Conservation (phyloP, 2,113 vertebrate species). For the Phylloscopus whistleri region DNA sequence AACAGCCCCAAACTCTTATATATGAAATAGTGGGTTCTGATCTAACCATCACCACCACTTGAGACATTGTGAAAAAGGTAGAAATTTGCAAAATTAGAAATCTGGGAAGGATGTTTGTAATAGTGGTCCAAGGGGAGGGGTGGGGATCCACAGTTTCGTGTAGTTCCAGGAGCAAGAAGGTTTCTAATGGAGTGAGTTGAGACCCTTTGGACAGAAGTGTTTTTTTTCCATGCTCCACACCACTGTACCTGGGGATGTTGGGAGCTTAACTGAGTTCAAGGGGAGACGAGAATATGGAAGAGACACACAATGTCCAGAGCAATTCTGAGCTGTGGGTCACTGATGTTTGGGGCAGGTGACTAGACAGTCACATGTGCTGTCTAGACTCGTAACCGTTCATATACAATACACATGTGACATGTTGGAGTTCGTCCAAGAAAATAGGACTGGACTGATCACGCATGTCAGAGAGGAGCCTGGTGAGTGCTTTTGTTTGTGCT, state of each 20-base stretch:
- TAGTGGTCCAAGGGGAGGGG: neutral
- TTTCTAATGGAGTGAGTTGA: neutral
- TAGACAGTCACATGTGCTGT: neutral
- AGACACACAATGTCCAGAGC: neutral
- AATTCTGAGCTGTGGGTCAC: neutral
- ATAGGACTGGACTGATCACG: neutral
- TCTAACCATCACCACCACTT: neutral
- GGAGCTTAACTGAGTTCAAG: neutral
- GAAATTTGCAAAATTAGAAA: neutral
- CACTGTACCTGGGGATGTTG: rapidly evolving
- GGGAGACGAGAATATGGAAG: neutral
- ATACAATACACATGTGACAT: neutral
- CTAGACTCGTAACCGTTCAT: rapidly evolving
- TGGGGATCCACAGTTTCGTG: neutral
- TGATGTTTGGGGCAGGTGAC: neutral
- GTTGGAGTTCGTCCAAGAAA: neutral
- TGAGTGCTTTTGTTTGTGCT: neutral
- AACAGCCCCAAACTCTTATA: neutral
- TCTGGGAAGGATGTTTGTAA: neutral
- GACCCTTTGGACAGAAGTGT: neutral
- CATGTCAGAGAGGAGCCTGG: neutral
- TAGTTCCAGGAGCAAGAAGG: neutral
- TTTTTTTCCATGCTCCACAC: neutral
- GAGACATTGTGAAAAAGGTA: neutral
- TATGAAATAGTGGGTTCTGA: neutral